Percentiles rank a stretch among this genome's conserved stretches.
phyloP scores from a whole-genome alignment of 1,140 invertebrate genomes.

The Phenacoccus solenopsis region DNA sequence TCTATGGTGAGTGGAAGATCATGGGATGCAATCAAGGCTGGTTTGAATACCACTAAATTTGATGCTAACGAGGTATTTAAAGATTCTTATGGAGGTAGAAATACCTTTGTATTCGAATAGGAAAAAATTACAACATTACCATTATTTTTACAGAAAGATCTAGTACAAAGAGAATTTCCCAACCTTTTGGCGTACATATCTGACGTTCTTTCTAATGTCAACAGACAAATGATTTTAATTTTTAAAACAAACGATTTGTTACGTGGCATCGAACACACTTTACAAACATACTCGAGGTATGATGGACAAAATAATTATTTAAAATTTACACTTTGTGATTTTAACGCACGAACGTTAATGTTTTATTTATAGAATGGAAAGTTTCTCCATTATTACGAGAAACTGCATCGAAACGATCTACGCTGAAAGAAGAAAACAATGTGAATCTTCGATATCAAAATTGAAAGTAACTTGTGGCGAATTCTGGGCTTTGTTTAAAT shows the following conservation, averaged over 20 bases:
- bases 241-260: conserved; percentile 97
- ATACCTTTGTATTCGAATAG: background rate
- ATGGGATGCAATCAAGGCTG: conserved; percentile 76
- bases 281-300: conserved; percentile 52
- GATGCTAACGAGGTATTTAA: conserved; percentile 50
- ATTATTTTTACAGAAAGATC: conserved; percentile 35
- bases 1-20: conserved; percentile 92
- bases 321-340: too few species aligned
- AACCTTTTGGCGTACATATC: conserved; percentile 51
- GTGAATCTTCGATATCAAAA: background rate
- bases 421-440: background rate
- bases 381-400: background rate
- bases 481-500: conserved; percentile 6
- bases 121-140: background rate
- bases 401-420: conserved; percentile 4
- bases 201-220: conserved; percentile 55
- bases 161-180: conserved; percentile 53
- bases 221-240: conserved; percentile 78
- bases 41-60: conserved; percentile 62
- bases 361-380: conserved; percentile 6
- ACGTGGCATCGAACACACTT: conserved; percentile 75
- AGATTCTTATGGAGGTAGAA: background rate
- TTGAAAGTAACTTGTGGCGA: background rate
- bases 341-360: background rate
- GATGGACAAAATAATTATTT: too few species aligned